These are phyloP conservation scores for Clostera curtula DNA, from an alignment of 2,888 invertebrate genomes.

Conservation along the genomic window DNA sequence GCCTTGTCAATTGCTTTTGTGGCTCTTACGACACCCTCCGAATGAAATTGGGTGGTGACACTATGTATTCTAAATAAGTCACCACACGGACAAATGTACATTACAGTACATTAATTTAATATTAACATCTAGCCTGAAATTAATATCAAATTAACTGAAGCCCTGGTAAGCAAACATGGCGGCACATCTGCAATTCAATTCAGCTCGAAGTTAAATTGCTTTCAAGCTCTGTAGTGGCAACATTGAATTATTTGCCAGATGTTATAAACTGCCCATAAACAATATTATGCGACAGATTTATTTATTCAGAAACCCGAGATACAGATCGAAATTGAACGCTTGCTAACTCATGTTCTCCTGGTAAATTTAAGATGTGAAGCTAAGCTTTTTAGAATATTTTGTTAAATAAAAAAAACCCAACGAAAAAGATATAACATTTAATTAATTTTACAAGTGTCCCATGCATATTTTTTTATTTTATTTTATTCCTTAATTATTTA, in stretches of 20 bases:
- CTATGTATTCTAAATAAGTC: too few species aligned
- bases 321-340: slow-evolving; percentile 16
- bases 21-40: too few species aligned
- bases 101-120: too few species aligned
- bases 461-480: too few species aligned
- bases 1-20: too few species aligned
- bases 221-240: slow-evolving; percentile 37
- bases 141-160: slow-evolving; percentile 18
- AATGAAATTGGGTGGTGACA: too few species aligned
- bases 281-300: slow-evolving; percentile 44
- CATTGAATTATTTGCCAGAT: slow-evolving; percentile 51
- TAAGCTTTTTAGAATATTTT: too few species aligned
- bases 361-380: slow-evolving; percentile 5
- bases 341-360: slow-evolving; percentile 17
- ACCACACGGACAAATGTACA: too few species aligned
- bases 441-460: too few species aligned
- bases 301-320: slow-evolving; percentile 33
- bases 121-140: slow-evolving; percentile 15
- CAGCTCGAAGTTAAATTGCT: slow-evolving; percentile 47
- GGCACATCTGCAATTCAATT: slow-evolving; percentile 51
- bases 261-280: slow-evolving; percentile 52
- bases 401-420: too few species aligned
- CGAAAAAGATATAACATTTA: too few species aligned
- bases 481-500: too few species aligned
- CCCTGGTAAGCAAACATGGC: slow-evolving; percentile 23